Conservation (phyloP, 2,113 vertebrate genomes). For the Poecile atricapillus region DNA sequence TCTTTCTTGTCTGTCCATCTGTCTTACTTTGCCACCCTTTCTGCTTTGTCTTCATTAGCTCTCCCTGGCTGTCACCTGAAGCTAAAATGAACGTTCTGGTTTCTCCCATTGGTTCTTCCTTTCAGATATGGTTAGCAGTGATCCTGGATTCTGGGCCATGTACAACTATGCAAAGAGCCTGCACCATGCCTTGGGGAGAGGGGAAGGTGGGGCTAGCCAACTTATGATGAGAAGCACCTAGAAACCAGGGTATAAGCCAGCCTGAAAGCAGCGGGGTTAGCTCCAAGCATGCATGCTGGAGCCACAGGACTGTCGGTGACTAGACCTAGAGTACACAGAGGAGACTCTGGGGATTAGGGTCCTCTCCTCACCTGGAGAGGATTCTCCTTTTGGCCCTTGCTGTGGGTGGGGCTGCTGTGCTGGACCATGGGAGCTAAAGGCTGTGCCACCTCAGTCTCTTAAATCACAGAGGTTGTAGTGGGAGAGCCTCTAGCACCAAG, state of each 20-base stretch:
- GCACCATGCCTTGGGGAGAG: background rate
- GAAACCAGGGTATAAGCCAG: background rate
- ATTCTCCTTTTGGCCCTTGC: background rate
- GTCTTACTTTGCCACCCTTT: background rate
- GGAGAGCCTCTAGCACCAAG: background rate
- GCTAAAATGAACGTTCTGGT: background rate
- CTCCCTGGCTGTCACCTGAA: background rate
- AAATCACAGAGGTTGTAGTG: background rate
- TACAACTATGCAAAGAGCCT: background rate
- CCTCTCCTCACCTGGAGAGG: background rate
- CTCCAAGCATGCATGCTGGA: background rate
- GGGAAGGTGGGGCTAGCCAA: background rate
- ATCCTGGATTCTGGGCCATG: background rate
- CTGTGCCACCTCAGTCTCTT: background rate
- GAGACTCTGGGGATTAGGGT: background rate
- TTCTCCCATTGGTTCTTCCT: background rate
- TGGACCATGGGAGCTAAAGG: background rate
- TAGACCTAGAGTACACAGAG: background rate
- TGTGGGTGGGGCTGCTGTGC: background rate
- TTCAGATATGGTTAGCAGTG: slow-evolving; percentile 13
- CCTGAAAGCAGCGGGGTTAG: background rate
- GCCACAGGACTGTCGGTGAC: fast-evolving
- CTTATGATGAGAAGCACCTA: background rate
- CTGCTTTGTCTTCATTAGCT: background rate
- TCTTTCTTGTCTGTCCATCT: background rate